Conservation (phyloP, 2,113 vertebrate genomes). For the Vombatus ursinus region DNA sequence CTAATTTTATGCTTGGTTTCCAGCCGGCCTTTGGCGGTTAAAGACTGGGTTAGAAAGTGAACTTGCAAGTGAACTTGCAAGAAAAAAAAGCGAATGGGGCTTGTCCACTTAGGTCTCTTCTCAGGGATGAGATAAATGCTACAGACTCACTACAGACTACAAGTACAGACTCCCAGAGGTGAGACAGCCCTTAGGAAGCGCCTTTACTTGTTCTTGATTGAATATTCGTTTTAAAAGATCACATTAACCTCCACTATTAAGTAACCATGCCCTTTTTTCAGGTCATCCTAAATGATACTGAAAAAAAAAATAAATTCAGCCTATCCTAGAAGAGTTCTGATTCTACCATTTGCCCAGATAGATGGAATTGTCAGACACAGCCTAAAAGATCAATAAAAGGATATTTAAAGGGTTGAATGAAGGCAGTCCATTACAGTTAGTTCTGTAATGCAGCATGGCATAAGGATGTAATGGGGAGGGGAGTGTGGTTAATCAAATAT, state of each 20-base stretch:
- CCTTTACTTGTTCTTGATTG: neutral
- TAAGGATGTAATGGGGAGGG: neutral
- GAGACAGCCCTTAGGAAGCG: neutral
- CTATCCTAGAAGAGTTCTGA: neutral
- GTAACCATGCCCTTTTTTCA: neutral
- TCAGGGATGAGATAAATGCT: neutral
- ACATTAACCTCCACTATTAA: neutral
- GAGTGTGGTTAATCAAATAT: neutral
- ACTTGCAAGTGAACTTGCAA: neutral
- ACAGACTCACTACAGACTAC: constrained; percentile 7
- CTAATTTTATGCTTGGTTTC: constrained; percentile 17
- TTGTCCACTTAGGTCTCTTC: constrained; percentile 15
- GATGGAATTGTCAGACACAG: neutral
- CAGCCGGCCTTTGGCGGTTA: neutral
- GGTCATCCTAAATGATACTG: neutral
- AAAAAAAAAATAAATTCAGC: neutral
- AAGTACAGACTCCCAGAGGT: neutral
- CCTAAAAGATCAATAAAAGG: neutral
- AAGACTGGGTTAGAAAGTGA: neutral
- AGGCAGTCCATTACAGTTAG: neutral
- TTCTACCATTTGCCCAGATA: neutral
- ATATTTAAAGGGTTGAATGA: neutral
- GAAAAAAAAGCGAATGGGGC: neutral
- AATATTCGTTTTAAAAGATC: constrained; percentile 12
- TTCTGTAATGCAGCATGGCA: neutral